Base-by-base conservation (phyloP, 2,113 vertebrate genomes). In the Myotis brandtii region DNA sequence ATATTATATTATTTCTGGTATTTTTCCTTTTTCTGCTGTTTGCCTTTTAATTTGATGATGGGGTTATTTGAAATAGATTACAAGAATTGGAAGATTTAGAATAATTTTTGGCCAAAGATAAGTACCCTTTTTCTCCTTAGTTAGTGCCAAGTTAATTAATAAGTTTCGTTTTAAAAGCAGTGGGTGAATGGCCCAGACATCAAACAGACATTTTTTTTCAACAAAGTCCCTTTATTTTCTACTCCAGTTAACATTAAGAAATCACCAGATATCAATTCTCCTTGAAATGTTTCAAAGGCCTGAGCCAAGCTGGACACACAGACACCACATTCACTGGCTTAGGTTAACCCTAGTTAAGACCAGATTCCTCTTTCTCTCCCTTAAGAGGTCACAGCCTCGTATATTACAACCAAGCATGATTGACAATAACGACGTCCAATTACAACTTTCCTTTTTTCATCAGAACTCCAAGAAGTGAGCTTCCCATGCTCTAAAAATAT, bases 161-260 rank as follows among this genome's bases (percentile, higher is more conserved):
- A 34, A 7, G 6, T 89, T 89, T n/a, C 88, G 90, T 94, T 83
- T 86, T 89, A 59, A 93, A 93, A 37, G 77, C 81, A 34, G n/a
- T 95, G 54, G 95, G 43, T 80, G 21, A 96, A 93, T 96, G 54
- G 3, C 27, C 43, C 9, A 82, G 82, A 79, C 94, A 96, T 25
- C 34, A 76, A 87, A 87, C 87, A 80, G 50, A 95, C 6, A 2
- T 76, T 75, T 79, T 96, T 96, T 96, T 92, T 64, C 54, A 93
- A 84, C 43, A 77, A 91, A 93, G 56, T 69, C 40, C 12, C 20
- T 91, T 95, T 91, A 92, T 95, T 96, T 95, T 91, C 84, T 91
- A 92, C 16, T 93, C 37, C 88, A 96, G 88, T 90, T 95, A 92
- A 95, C 81, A 95, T 95, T 90, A 92, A 87, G 40, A 95, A 95